Evolutionary conservation across 2,113 vertebrate species (phyloP).

Genomic region (Oenanthe oenanthe): DNA sequence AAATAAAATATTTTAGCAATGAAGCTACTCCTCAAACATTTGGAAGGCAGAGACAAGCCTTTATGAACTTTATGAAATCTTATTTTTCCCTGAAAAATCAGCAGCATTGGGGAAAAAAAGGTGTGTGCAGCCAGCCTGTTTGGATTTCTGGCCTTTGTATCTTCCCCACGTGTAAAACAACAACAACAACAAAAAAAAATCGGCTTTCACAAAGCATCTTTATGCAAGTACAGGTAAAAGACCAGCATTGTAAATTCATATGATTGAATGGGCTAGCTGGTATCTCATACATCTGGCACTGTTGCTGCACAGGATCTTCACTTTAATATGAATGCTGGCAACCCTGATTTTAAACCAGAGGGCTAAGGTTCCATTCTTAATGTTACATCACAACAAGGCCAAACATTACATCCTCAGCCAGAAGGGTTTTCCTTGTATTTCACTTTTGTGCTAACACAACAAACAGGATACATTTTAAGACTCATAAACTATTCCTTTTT

Average conservation of each 20-base stretch:
- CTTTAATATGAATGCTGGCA: background rate
- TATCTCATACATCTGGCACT: background rate
- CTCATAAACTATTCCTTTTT: conserved; percentile 3
- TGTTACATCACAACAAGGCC: background rate
- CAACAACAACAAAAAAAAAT: background rate
- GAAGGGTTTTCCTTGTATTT: background rate
- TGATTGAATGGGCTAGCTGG: background rate
- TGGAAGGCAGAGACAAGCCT: background rate
- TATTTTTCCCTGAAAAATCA: background rate
- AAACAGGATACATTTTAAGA: background rate
- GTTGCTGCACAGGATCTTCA: background rate
- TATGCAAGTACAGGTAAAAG: background rate
- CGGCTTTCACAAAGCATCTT: background rate
- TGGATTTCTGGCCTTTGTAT: background rate
- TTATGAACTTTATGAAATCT: background rate
- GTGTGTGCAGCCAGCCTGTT: background rate
- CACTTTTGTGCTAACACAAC: background rate
- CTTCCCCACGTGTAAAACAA: background rate
- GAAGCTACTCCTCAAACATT: background rate
- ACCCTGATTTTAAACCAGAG: background rate
- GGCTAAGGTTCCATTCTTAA: background rate
- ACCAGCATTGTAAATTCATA: background rate
- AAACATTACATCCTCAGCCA: background rate
- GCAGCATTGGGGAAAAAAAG: background rate
- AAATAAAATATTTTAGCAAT: background rate